Evolutionary conservation across 2,888 invertebrate species (phyloP).

Genomic region (Andrena flavipes): DNA sequence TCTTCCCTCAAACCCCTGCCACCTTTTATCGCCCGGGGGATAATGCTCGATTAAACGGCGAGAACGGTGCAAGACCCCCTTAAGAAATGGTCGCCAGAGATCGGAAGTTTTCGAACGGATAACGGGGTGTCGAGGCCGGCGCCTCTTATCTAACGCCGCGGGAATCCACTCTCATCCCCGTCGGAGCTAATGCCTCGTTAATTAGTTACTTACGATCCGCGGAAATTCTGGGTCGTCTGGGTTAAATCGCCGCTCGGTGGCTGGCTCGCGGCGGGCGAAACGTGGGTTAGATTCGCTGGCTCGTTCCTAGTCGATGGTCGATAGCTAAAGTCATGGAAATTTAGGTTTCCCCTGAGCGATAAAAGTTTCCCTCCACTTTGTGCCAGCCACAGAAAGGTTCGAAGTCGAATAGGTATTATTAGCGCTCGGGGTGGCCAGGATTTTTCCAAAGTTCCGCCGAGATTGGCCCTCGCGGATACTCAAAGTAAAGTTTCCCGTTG

Average conservation of each 20-base stretch:
- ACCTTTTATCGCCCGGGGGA: slow-evolving; percentile 7
- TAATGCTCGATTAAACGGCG: slow-evolving; percentile 60
- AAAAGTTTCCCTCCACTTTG: neutral
- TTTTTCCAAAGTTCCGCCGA: neutral
- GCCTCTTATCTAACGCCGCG: slow-evolving; percentile 37
- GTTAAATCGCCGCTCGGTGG: slow-evolving; percentile 1
- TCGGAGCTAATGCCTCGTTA: slow-evolving; percentile 36
- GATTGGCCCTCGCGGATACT: neutral
- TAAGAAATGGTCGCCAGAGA: slow-evolving; percentile 37
- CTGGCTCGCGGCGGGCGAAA: slow-evolving; percentile 52
- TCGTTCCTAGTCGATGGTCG: slow-evolving; percentile 4
- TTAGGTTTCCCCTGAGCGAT: neutral
- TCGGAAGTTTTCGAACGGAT: slow-evolving; percentile 41
- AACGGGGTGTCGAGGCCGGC: slow-evolving; percentile 29
- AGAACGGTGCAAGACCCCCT: slow-evolving; percentile 37
- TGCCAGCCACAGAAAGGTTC: neutral
- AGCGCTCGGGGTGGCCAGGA: neutral
- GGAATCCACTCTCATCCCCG: slow-evolving; percentile 31
- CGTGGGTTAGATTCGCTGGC: neutral
- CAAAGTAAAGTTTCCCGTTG: neutral
- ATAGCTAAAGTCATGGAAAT: neutral
- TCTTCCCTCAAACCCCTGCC: neutral
- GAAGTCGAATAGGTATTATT: neutral
- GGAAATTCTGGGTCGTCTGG: neutral
- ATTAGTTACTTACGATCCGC: slow-evolving; percentile 59